A percentile compares a stretch with the other conserved stretches of the same genome.
These are phyloP conservation scores for Noctuana brunneofusca DNA, from an alignment of 2,888 invertebrate genomes.

Conservation along the genomic window DNA sequence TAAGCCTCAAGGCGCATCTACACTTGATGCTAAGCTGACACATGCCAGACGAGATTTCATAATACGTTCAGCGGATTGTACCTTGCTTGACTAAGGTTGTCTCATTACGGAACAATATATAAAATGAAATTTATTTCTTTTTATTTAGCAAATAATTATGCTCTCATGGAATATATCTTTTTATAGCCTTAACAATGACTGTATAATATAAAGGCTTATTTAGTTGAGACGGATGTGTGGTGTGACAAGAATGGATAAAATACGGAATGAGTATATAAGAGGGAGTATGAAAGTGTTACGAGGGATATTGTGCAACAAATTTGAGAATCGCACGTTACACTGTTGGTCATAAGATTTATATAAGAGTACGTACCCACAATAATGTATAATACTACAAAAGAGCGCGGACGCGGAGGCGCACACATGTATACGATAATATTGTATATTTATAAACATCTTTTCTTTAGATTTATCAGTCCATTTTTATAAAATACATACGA, in stretches of 20 bases:
- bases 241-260: too few relatives aligned
- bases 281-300: too few relatives aligned
- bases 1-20: conserved; percentile 17
- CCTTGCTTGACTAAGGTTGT: conserved; percentile 19
- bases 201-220: too few relatives aligned
- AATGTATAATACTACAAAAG: conserved; percentile 41
- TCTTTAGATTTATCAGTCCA: conserved; percentile 31
- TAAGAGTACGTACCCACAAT: conserved; percentile 27
- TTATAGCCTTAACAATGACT: too few relatives aligned
- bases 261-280: too few relatives aligned
- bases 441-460: conserved; percentile 47
- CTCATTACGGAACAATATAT: background rate
- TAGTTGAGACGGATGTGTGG: too few relatives aligned
- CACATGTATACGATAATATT: conserved; percentile 33
- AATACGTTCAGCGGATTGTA: conserved; percentile 14
- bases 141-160: too few relatives aligned
- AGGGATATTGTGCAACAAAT: conserved; percentile 24
- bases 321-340: conserved; percentile 28
- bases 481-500: conserved; percentile 26
- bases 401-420: conserved; percentile 31
- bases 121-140: background rate
- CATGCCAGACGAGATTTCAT: conserved; percentile 24
- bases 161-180: too few relatives aligned
- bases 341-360: conserved; percentile 36
- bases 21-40: conserved; percentile 23